Base-by-base conservation (phyloP, 2,888 invertebrate genomes). In the Orchesella flavescens region DNA sequence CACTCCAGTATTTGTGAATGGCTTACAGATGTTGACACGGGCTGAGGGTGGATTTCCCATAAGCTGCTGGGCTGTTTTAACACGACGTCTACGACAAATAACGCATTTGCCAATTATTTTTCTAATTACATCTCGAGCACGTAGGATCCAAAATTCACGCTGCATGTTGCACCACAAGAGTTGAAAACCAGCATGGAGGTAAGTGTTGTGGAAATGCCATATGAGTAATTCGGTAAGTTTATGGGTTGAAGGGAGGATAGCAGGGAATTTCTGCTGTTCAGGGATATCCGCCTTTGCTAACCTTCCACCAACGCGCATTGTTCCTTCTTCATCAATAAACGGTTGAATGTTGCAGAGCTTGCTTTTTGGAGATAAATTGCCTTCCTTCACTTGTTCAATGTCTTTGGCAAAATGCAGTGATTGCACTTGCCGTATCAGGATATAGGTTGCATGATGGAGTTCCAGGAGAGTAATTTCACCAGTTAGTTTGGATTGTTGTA, bases 221-320 rank as follows among this genome's bases (percentile, higher is more conserved):
- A 83, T 72, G n/a, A 83, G 65, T 0, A 83, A 13, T 19, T 17
- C n/a, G 0, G 72, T 66, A 13, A 83, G 24, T 7, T 9, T 53
- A 55, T 59, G 23, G 21, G 69, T 13, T 4, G 19, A 17, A 17
- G 76, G 76, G 1, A 83, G 71, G 5, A 83, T 43, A 3, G 71
- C 12, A 1, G 75, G 82, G 65, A 53, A 57, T 55, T 76, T 82
- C 85, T 76, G 0, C 89, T 74, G 9, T 88, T 88, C 17, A 78
- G 69, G 13, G 87, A 83, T 13, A 87, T 57, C 13, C 88, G 76
- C 9, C 86, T 59, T 5, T 88, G 88, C 15, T 76, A 88, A 24
- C 85, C 87, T 0, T 89, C 84, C 80, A 89, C 89, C 23, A 89
- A 78, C 21, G 85, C 57, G 17, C 89, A 89, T 23, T 89, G 61